Percentiles rank a stretch among this genome's conserved stretches.
Conservation (phyloP, 1,140 invertebrate genomes). For the Drosophila baimaii region DNA sequence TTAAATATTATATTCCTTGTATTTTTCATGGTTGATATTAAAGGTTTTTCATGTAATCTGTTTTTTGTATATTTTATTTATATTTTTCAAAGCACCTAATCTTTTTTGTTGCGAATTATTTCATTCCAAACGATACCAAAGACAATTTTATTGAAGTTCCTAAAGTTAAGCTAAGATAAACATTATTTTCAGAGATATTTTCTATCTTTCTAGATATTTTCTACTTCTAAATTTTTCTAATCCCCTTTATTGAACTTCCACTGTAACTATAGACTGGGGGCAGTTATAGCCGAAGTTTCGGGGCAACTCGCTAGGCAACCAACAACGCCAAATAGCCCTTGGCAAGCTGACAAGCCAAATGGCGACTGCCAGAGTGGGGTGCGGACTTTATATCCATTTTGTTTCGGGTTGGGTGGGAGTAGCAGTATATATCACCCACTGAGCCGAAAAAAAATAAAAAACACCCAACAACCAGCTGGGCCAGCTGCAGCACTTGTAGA, state of each 20-base stretch:
- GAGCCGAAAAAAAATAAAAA: conserved; percentile 12
- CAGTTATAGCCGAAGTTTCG: conserved; percentile 49
- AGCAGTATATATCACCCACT: conserved; percentile 16
- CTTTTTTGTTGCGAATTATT: not conserved
- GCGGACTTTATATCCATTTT: conserved; percentile 33
- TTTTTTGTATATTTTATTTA: not conserved
- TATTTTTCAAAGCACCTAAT: not conserved
- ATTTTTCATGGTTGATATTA: not conserved
- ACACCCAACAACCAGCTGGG: conserved; percentile 51
- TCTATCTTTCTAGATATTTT: not conserved
- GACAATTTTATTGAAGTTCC: too few relatives aligned
- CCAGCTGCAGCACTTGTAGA: conserved; percentile 80
- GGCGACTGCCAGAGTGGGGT: conserved; percentile 41
- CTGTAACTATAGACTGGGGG: conserved; percentile 1
- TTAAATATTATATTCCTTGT: too few relatives aligned
- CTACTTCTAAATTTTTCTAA: not conserved
- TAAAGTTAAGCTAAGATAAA: too few relatives aligned
- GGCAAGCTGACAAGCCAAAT: conserved; percentile 65
- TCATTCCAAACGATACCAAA: too few relatives aligned
- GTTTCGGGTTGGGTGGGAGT: not conserved
- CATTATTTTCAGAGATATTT: not conserved
- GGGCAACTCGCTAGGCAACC: conserved; percentile 60
- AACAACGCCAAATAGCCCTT: conserved; percentile 67
- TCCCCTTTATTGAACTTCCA: not conserved
- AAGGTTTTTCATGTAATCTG: too few relatives aligned